Percentiles rank a stretch among this genome's conserved stretches.
phyloP scores from a whole-genome alignment of 1,140 invertebrate species.

The Pantala flavescens region DNA sequence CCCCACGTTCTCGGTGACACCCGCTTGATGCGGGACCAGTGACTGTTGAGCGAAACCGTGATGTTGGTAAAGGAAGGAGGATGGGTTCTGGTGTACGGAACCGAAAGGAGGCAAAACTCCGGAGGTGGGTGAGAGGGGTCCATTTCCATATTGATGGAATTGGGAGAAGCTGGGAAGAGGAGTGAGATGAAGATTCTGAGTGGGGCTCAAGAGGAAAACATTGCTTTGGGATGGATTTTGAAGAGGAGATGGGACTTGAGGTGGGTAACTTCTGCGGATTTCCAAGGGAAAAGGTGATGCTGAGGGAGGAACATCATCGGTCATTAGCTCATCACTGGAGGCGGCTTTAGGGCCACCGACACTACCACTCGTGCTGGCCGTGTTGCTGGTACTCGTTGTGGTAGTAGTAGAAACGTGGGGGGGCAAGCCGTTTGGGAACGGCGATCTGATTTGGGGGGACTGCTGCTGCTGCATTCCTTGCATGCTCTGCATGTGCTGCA shows the following conservation, averaged over 20 bases:
- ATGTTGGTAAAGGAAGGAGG: conserved; percentile 40
- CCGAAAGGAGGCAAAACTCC: conserved; percentile 19
- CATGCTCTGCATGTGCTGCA: background rate
- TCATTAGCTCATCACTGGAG: conserved; percentile 18
- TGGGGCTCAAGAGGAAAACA: background rate
- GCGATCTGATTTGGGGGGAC: conserved; percentile 34
- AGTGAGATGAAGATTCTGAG: conserved; percentile 30
- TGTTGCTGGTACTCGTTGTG: conserved; percentile 10
- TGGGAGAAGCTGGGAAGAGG: conserved; percentile 52
- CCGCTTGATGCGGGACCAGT: background rate
- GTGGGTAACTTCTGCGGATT: conserved; percentile 19
- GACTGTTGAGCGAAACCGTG: conserved; percentile 34
- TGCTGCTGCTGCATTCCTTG: conserved; percentile 41
- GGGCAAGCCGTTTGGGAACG: conserved; percentile 70
- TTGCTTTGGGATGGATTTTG: background rate
- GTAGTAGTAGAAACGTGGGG: conserved; percentile 63
- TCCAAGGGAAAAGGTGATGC: conserved; percentile 17
- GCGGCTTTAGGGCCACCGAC: conserved; percentile 12
- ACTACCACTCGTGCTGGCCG: conserved; percentile 11
- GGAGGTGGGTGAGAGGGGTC: conserved; percentile 19
- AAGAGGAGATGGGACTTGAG: conserved; percentile 17
- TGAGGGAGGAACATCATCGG: background rate
- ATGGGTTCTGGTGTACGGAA: conserved; percentile 11
- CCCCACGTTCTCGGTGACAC: conserved; percentile 52
- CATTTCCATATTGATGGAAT: conserved; percentile 19